Conservation (phyloP, 2,113 vertebrate species). For the Chrysochloris asiatica region DNA sequence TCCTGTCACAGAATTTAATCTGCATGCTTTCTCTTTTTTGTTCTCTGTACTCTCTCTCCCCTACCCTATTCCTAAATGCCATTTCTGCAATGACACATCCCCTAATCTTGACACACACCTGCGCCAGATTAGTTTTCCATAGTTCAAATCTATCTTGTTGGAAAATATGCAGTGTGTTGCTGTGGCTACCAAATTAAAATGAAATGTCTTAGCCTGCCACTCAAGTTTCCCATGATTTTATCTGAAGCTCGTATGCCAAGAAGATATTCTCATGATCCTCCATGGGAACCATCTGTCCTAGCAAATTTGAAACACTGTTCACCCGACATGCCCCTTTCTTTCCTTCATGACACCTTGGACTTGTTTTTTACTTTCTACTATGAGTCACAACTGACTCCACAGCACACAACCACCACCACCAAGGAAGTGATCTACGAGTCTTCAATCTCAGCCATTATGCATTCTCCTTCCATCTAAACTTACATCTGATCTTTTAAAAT, state of each 20-base stretch:
- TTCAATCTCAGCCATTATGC: background rate
- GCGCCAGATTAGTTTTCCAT: constrained; percentile 39
- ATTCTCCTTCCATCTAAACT: background rate
- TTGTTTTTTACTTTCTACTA: background rate
- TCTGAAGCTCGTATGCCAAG: background rate
- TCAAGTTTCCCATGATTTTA: background rate
- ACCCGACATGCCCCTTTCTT: background rate
- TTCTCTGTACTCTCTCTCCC: background rate
- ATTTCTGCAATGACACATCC: background rate
- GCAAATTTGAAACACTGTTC: background rate
- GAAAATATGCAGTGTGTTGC: constrained; percentile 13
- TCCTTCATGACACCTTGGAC: background rate
- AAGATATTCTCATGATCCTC: background rate
- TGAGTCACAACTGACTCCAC: too few relatives aligned
- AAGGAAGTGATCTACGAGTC: background rate
- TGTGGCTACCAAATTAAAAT: background rate
- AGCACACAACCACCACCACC: too few relatives aligned
- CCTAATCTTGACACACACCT: constrained; percentile 21
- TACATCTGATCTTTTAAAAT: background rate
- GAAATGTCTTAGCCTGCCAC: background rate
- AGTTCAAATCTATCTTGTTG: constrained; percentile 36
- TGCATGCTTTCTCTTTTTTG: background rate
- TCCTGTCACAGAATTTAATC: background rate
- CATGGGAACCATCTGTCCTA: background rate
- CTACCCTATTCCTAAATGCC: background rate